Base-by-base conservation (phyloP, 2,797 vertebrate genomes). In the Sandelia bainsii region DNA sequence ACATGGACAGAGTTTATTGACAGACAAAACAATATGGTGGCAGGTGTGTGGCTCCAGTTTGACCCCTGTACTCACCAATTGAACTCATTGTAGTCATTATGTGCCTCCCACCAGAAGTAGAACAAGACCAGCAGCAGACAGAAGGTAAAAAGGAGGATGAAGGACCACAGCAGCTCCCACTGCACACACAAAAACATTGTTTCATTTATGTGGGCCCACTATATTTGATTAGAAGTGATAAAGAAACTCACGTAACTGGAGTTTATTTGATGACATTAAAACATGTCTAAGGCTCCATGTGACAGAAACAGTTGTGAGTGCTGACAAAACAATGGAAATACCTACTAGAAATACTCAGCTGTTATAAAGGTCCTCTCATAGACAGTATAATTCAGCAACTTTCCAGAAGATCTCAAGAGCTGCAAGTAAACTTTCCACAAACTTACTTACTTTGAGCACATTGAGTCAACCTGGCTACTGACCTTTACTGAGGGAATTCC, bases 51-150 rank as follows among this genome's bases (percentile, higher is more conserved):
- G 51, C 54, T 49, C 39, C 20, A 1, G n/a, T 8, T 19, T 20
- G 8, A 39, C 11, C 25, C 23, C 25, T 0, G 8, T 68, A 92
- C 94, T 94, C 82, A 95, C 94, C 93, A 94, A 89, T 95, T 95
- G 80, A 94, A 95, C 69, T 94, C 94, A 5, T 81, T 94, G 92
- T 95, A 96, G 92, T 95, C 94, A 7, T 95, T 95, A 80, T 93
- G 89, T 0, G 95, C 94, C 86, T 95, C 94, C 92, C 87, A 93
- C 95, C 94, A 96, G 89, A 96, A 95, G 90, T 94, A 95, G 79
- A 93, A 94, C 94, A 94, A 95, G 77, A 94, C 80, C 61, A 95
- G 87, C 54, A 95, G 89, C 80, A 95, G 88, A 32, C 83, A 91
- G 87, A 95, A 95, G 64, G 95, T 95, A 22, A 90, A 75, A 50